Conservation (phyloP, 1,140 invertebrate genomes). For the Pseudomyrmex cubaensis region DNA sequence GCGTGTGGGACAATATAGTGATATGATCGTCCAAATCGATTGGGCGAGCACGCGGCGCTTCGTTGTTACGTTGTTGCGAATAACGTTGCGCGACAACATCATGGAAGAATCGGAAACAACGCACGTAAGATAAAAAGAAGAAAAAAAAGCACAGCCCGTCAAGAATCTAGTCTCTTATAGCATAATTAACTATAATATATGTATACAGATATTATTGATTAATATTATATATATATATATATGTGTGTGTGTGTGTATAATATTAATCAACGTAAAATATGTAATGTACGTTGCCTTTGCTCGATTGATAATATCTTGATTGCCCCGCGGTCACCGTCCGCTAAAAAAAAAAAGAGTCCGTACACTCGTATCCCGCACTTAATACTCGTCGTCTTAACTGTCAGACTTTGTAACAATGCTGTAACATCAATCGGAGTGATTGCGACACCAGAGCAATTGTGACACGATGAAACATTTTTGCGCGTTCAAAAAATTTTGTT, state of each 20-base stretch:
- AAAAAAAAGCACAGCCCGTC: slow-evolving; percentile 58
- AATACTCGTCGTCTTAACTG: slow-evolving; percentile 1
- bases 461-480: too few relatives aligned
- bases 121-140: slow-evolving; percentile 9
- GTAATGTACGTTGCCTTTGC: slow-evolving; percentile 73
- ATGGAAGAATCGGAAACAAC: slow-evolving; percentile 44
- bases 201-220: slow-evolving; percentile 31
- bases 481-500: too few relatives aligned
- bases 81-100: slow-evolving; percentile 8
- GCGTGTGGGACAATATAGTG: slow-evolving; percentile 65
- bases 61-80: slow-evolving; percentile 2
- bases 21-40: slow-evolving; percentile 57
- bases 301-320: slow-evolving; percentile 56
- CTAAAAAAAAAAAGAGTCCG: background rate
- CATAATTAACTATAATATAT: slow-evolving; percentile 51
- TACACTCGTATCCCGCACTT: too few relatives aligned
- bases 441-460: too few relatives aligned
- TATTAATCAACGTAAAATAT: slow-evolving; percentile 64
- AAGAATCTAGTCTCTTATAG: slow-evolving; percentile 81
- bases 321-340: slow-evolving; percentile 40
- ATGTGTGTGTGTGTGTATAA: slow-evolving; percentile 68
- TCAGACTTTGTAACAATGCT: background rate
- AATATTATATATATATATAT: slow-evolving; percentile 35
- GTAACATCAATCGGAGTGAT: too few relatives aligned
- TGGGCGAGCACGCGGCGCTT: slow-evolving; percentile 11